Base-by-base conservation (phyloP, 2,797 vertebrate species). In the Lophius americanus region DNA sequence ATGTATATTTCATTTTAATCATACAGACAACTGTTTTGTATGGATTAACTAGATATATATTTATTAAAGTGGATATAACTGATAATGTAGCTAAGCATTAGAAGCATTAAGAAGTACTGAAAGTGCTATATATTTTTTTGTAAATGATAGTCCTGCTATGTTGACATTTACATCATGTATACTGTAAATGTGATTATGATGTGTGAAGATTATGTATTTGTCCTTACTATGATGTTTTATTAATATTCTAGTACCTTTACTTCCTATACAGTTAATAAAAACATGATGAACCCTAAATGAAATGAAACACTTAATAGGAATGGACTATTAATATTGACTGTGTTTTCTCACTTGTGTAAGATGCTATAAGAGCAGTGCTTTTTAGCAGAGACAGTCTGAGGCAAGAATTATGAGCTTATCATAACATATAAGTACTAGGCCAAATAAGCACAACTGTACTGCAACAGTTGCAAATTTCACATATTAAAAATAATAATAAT, bases 331-430 rank as follows among this genome's bases (percentile, higher is more conserved):
- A 13, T 6, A 32, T 42, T 52, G 36, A 7, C 23, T 43, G 14
- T 7, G 23, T 23, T 51, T 12, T 58, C 48, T 46, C 6, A 41
- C 47, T 48, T 14, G 4, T 74, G 9, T 55, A 79, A 63, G 43
- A 38, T 44, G 51, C 42, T 38, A 38, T 52, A 46, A 56, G 36
- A 60, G 54, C 60, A 35, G 60, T n/a, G 66, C 84, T 90, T 86
- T 92, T 90, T 66, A 70, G 56, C 66, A 67, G 65, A 80, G 56
- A n/a, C 59, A 55, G 72, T 71, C 76, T 63, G 75, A 78, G 43
- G 57, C 70, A 64, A 37, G 48, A 23, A 23, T 23, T 23, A 23
- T 23, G 23, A 23, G 23, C 23, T 23, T 23, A 23, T 23, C 23
- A 23, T 23, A 23, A 23, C 23, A 23, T 23, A 23, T 23, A 23